These are phyloP conservation scores for Drosophila pseudotalamancana DNA, from an alignment of 2,888 invertebrate genomes.

Conservation along the genomic window DNA sequence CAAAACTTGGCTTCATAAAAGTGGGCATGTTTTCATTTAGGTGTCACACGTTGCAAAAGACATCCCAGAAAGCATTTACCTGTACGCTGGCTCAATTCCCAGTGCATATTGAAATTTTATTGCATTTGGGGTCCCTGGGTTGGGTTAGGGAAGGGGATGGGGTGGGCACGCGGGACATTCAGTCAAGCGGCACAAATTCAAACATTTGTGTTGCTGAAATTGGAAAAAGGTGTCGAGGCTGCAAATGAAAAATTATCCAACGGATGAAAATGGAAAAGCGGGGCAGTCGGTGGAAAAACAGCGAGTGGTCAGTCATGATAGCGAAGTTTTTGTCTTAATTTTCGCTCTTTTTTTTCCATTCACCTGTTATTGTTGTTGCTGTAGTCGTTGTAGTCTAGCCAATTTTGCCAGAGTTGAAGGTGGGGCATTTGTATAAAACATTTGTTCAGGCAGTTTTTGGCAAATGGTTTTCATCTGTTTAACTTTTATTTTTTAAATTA, in stretches of 20 bases:
- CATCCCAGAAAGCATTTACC: conserved; percentile 42
- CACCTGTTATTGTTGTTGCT: conserved; percentile 22
- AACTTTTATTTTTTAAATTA: conserved; percentile 17
- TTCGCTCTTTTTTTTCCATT: not conserved
- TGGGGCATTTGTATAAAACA: not conserved
- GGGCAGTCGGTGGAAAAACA: not conserved
- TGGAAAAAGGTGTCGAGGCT: conserved; percentile 75
- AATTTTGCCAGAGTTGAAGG: conserved; percentile 23
- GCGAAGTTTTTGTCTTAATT: conserved; percentile 65
- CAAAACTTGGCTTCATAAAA: conserved; percentile 45
- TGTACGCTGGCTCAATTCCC: conserved; percentile 2
- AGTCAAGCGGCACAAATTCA: conserved; percentile 65
- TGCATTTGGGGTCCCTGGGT: conserved; percentile 40
- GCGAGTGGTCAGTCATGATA: conserved; percentile 49
- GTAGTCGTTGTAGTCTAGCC: conserved; percentile 45
- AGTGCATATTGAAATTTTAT: conserved; percentile 71
- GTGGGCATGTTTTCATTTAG: conserved; percentile 67
- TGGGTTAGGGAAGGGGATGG: not conserved
- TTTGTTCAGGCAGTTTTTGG: conserved; percentile 11
- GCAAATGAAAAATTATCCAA: conserved; percentile 74
- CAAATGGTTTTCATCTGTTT: conserved; percentile 27
- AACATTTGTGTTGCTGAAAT: conserved; percentile 76
- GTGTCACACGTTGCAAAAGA: conserved; percentile 56
- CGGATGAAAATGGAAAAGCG: not conserved
- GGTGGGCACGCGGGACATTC: conserved; percentile 27